Evolutionary conservation across 2,797 vertebrate species (phyloP).

Genomic region (Pempheris klunzingeri): DNA sequence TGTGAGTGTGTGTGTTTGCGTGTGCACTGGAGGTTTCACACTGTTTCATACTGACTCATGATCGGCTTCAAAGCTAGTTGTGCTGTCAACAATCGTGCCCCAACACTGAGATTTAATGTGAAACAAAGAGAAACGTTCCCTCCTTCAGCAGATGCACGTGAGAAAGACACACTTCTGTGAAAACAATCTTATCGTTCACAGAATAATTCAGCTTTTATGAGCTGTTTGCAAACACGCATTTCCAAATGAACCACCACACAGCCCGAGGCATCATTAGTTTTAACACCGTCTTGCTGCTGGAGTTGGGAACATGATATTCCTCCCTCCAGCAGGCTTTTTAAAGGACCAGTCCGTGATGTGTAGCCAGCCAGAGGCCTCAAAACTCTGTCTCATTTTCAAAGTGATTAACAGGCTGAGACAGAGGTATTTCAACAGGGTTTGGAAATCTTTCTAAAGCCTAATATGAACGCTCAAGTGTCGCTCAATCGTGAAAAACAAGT

Average conservation of each 20-base stretch:
- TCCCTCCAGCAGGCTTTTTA: not conserved
- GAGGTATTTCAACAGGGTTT: slow-evolving; percentile 21
- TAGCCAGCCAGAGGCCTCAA: slow-evolving; percentile 10
- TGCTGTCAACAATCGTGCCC: not conserved
- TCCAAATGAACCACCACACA: not conserved
- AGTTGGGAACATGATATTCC: not conserved
- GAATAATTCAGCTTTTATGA: not conserved
- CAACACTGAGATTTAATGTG: not conserved
- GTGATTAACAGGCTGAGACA: slow-evolving; percentile 17
- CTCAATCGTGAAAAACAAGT: slow-evolving; percentile 28
- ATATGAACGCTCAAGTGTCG: slow-evolving; percentile 20
- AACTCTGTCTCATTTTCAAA: slow-evolving; percentile 32
- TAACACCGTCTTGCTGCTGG: not conserved
- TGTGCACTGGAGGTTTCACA: not conserved
- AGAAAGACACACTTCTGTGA: too few species aligned
- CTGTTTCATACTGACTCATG: fast-evolving
- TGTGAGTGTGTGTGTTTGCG: too few species aligned
- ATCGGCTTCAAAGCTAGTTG: not conserved
- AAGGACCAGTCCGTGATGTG: slow-evolving; percentile 18
- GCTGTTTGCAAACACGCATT: slow-evolving; percentile 10
- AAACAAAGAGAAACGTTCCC: not conserved
- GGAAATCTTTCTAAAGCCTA: slow-evolving; percentile 22
- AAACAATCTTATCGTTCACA: not conserved
- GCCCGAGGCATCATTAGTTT: not conserved
- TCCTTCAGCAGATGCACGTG: too few species aligned